Evolutionary conservation across 2,113 vertebrate genomes (phyloP).

Genomic region (Anhinga rufa): DNA sequence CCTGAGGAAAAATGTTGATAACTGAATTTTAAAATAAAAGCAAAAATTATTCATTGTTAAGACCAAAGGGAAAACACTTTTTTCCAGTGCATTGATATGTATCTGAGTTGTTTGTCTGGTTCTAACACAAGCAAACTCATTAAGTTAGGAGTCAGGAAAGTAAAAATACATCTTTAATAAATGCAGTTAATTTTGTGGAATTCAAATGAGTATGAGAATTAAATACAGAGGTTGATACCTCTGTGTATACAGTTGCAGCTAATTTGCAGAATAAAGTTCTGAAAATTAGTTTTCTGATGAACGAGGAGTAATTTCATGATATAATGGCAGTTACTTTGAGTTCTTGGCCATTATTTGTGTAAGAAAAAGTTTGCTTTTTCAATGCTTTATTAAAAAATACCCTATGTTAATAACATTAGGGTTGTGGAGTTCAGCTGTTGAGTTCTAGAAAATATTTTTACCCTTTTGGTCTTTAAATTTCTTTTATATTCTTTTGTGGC

Average conservation of each 20-base stretch:
- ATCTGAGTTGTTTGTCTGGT: neutral
- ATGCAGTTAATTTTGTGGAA: neutral
- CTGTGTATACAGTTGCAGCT: neutral
- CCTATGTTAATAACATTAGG: neutral
- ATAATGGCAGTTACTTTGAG: neutral
- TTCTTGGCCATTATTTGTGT: neutral
- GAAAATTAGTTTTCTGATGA: neutral
- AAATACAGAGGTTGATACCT: neutral
- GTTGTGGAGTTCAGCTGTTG: neutral
- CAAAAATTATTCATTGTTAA: neutral
- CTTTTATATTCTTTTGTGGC: neutral
- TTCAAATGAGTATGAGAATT: neutral
- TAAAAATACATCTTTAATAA: conserved; percentile 19
- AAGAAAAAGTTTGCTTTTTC: neutral
- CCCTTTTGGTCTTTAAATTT: neutral
- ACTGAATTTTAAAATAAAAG: neutral
- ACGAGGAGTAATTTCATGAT: neutral
- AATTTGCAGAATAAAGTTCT: neutral
- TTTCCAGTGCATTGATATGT: neutral
- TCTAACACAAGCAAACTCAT: neutral
- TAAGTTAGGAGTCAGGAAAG: neutral
- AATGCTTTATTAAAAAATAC: neutral
- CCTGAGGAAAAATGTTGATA: neutral
- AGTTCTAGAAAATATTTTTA: neutral
- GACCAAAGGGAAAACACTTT: neutral